Percentiles rank a stretch among this genome's conserved stretches.
phyloP scores from a whole-genome alignment of 1,140 invertebrate species.

The Bombus pascuorum region DNA sequence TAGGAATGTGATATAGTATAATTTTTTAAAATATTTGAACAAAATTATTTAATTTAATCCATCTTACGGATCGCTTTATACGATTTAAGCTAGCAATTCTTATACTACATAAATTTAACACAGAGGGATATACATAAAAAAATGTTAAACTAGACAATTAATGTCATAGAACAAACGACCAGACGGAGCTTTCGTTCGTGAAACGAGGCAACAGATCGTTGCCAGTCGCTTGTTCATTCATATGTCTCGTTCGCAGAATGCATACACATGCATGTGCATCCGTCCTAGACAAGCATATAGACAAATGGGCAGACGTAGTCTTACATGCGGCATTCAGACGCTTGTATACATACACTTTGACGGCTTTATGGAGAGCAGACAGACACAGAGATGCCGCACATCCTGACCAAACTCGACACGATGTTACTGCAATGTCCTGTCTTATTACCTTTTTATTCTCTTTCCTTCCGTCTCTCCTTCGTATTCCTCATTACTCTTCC shows the following conservation, averaged over 20 bases:
- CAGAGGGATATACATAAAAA: not conserved
- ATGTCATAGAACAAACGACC: not conserved
- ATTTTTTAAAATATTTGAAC: no score
- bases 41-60: no score
- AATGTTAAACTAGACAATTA: constrained; percentile 13
- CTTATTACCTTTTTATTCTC: constrained; percentile 1
- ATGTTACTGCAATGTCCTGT: constrained; percentile 27
- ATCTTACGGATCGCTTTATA: not conserved
- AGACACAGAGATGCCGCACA: constrained; percentile 39
- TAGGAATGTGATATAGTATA: not conserved
- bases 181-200: constrained; percentile 18
- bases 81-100: not conserved
- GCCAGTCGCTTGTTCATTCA: constrained; percentile 42
- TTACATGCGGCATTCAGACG: constrained; percentile 37
- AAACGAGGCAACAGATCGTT: constrained; percentile 45
- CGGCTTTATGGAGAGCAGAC: constrained; percentile 42
- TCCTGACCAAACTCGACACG: constrained; percentile 48
- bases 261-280: constrained; percentile 41
- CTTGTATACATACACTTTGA: constrained; percentile 37
- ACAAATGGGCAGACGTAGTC: constrained; percentile 41
- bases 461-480: not conserved
- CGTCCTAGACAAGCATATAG: constrained; percentile 47
- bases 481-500: not conserved
- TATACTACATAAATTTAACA: not conserved
- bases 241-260: constrained; percentile 45